Conservation (phyloP, 2,113 vertebrate genomes). For the Eonycteris spelaea region DNA sequence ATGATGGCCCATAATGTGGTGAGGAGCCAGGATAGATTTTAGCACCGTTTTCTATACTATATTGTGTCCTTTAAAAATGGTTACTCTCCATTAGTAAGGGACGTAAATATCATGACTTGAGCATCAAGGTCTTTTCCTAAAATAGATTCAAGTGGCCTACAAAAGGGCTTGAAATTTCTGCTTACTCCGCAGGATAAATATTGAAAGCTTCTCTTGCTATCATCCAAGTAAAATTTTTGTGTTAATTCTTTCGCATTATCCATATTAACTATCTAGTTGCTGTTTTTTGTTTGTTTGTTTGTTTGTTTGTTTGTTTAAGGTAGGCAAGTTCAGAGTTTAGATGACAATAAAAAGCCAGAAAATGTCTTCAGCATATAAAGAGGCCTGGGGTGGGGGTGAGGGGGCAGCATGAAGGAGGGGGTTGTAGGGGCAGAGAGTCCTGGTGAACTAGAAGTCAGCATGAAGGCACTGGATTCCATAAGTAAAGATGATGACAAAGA, state of each 20-base stretch:
- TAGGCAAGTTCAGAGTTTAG: not conserved
- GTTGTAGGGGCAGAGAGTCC: not conserved
- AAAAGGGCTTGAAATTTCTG: conserved; percentile 15
- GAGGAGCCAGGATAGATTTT: not conserved
- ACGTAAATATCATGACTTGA: not conserved
- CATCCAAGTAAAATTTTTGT: not conserved
- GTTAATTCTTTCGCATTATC: not conserved
- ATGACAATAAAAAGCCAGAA: not conserved
- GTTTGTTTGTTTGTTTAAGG: not conserved
- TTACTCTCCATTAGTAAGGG: not conserved
- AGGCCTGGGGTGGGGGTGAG: not conserved
- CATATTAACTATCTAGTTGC: not conserved
- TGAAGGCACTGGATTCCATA: not conserved
- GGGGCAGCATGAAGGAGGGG: not conserved
- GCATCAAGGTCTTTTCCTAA: not conserved
- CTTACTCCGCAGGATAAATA: not conserved
- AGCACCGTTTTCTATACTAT: not conserved
- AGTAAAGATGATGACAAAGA: not conserved
- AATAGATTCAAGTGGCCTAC: not conserved
- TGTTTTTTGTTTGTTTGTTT: not conserved
- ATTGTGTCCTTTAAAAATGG: not conserved
- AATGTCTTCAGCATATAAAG: not conserved
- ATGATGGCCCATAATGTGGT: not conserved
- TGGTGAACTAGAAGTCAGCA: not conserved
- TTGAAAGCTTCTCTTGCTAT: not conserved